Evolutionary conservation across 2,113 vertebrate genomes (phyloP), one percentile per base, ranked within the genome.

Genomic region (Pristiophorus japonicus): DNA sequence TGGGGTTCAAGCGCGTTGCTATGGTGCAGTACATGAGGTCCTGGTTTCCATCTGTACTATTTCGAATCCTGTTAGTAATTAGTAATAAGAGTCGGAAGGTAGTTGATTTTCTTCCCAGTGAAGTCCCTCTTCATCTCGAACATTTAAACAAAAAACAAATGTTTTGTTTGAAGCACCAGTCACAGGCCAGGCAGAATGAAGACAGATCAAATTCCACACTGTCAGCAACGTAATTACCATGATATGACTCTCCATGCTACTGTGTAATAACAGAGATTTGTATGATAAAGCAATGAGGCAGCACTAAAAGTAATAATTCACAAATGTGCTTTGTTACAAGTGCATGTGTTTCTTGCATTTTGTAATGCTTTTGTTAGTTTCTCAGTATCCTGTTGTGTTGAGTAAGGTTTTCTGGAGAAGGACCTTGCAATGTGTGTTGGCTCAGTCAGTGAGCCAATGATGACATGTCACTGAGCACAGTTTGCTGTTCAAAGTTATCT

Each of bases 131-230:
- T n/a, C n/a, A n/a, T n/a, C n/a, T n/a, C 55, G 62, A 92, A 38
- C 59, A 92, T 22, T 92, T 92, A 92, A 91, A 91, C 27, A 59
- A 18, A 91, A 91, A 91, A 63, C 85, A 91, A n/a, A 91, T 91
- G 88, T 92, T 92, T 92, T 92, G 88, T 63, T 65, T 63, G 55
- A 63, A 92, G n/a, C 78, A 45, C 0, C 34, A 92, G 88, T 62
- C n/a, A 65, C 62, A 7, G 59, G 88, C 5, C n/a, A 38, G 88
- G 59, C 59, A 92, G 88, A 62, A 92, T 63, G 55, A 63, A 38
- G 88, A 63, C 88, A 92, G 88, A 63, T 65, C 88, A 65, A 92
- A 92, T 92, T 92, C 59, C 59, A 42, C 88, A 38, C 59, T 65
- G 88, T 92, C 59, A 92, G 34, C 59, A 63, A 65, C 59, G 7